These are phyloP conservation scores for Syngnathus floridae DNA, from an alignment of 2,113 vertebrate genomes.

Conservation along the genomic window DNA sequence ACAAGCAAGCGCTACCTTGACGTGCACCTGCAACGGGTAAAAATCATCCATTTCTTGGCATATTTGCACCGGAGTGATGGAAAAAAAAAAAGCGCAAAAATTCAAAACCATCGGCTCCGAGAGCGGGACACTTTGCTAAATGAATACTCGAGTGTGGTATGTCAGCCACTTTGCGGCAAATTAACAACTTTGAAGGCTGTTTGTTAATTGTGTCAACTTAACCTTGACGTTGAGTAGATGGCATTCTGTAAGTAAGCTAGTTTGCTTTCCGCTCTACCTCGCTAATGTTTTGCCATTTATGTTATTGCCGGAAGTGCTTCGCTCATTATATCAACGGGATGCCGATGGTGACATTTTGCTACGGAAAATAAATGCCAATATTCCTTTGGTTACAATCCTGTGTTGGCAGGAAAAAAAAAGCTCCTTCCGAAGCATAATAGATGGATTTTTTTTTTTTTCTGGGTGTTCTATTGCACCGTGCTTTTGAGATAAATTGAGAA, in stretches of 20 bases:
- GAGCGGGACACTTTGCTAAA: background rate
- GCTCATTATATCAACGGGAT: background rate
- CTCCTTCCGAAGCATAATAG: background rate
- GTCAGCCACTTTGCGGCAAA: background rate
- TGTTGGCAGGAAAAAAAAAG: background rate
- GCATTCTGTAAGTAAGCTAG: background rate
- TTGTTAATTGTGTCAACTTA: background rate
- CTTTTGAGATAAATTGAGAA: background rate
- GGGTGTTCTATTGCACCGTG: background rate
- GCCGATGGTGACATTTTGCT: background rate
- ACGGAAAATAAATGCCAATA: background rate
- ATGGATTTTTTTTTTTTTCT: background rate
- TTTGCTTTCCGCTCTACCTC: background rate
- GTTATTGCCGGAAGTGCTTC: background rate
- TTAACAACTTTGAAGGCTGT: background rate
- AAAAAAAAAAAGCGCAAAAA: too few species aligned
- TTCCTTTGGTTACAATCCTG: background rate
- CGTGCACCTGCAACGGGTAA: background rate
- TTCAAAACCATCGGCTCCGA: too few species aligned
- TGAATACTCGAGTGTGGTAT: background rate
- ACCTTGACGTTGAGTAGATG: background rate
- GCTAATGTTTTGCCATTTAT: background rate
- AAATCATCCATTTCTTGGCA: background rate
- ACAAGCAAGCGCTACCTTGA: background rate
- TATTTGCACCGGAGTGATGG: too few species aligned